Conservation (phyloP, 1,140 invertebrate genomes). For the Lepidurus arcticus region DNA sequence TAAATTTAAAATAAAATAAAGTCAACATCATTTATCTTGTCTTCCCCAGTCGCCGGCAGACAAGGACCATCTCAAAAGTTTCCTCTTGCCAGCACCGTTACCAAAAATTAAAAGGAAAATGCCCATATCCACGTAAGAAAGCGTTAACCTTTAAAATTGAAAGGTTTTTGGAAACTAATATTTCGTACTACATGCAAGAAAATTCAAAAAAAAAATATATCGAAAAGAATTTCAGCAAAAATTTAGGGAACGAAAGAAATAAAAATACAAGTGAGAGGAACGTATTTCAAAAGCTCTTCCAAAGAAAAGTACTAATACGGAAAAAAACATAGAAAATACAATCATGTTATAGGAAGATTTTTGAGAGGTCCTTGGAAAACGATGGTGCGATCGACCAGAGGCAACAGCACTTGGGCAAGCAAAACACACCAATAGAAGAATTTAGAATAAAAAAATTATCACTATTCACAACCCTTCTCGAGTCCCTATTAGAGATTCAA, state of each 20-base stretch:
- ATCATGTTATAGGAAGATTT: slow-evolving; percentile 53
- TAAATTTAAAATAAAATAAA: slow-evolving; percentile 34
- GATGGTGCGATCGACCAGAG: slow-evolving; percentile 20
- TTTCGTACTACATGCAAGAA: slow-evolving; percentile 31
- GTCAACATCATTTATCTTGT: slow-evolving; percentile 40
- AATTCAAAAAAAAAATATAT: not conserved
- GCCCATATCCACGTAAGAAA: slow-evolving; percentile 23
- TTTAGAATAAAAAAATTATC: slow-evolving; percentile 25
- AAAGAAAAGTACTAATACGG: slow-evolving; percentile 36
- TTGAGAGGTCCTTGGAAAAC: slow-evolving; percentile 60
- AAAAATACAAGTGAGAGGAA: not conserved
- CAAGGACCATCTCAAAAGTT: slow-evolving; percentile 98
- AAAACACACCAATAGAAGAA: slow-evolving; percentile 32
- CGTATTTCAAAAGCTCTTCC: slow-evolving; percentile 8
- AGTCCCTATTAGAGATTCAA: slow-evolving; percentile 25
- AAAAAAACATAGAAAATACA: slow-evolving; percentile 34
- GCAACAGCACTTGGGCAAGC: slow-evolving; percentile 25
- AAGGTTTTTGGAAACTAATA: slow-evolving; percentile 34
- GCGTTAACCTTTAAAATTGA: slow-evolving; percentile 21
- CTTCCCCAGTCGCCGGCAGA: slow-evolving; percentile 43
- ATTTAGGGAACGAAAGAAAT: not conserved
- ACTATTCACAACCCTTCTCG: slow-evolving; percentile 18
- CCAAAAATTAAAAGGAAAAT: slow-evolving; percentile 29
- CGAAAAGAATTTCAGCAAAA: not conserved
- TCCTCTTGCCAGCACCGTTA: slow-evolving; percentile 52